These are phyloP conservation scores for Glossophaga mutica DNA, from an alignment of 2,797 vertebrate genomes.

Conservation along the genomic window DNA sequence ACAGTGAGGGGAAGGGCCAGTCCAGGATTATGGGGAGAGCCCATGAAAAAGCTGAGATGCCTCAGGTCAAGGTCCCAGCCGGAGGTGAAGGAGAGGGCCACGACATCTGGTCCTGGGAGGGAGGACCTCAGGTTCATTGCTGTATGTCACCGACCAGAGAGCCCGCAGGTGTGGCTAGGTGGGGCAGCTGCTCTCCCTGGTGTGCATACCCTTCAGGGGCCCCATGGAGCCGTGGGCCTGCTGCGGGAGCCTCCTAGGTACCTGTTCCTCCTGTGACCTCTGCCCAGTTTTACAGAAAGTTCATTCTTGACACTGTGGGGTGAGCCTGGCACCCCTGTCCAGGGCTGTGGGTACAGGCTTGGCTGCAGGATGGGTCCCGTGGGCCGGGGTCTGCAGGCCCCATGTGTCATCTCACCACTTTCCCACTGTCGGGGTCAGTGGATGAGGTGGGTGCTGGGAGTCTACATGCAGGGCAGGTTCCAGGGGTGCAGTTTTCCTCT, in stretches of 20 bases:
- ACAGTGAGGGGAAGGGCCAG: background rate
- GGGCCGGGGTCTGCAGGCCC: background rate
- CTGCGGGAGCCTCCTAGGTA: background rate
- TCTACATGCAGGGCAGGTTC: background rate
- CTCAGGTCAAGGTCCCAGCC: background rate
- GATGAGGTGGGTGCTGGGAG: rapidly evolving
- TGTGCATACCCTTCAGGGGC: background rate
- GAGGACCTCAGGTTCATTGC: background rate
- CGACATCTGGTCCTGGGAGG: background rate
- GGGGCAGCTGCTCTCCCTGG: background rate
- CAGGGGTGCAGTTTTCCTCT: background rate
- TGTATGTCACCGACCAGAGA: background rate
- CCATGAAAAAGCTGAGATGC: background rate
- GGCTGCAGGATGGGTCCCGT: background rate
- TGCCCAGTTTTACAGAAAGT: background rate
- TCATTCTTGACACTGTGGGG: background rate
- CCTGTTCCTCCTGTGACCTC: background rate
- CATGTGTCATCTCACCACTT: background rate
- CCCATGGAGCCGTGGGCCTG: background rate
- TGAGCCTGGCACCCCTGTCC: background rate
- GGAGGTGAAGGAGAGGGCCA: background rate
- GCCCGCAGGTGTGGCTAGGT: too few species aligned
- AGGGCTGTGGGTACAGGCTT: background rate
- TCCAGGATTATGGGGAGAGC: background rate
- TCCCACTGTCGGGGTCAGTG: background rate